These are phyloP conservation scores for Athalia cordata DNA, from an alignment of 2,888 invertebrate genomes.

Conservation along the genomic window DNA sequence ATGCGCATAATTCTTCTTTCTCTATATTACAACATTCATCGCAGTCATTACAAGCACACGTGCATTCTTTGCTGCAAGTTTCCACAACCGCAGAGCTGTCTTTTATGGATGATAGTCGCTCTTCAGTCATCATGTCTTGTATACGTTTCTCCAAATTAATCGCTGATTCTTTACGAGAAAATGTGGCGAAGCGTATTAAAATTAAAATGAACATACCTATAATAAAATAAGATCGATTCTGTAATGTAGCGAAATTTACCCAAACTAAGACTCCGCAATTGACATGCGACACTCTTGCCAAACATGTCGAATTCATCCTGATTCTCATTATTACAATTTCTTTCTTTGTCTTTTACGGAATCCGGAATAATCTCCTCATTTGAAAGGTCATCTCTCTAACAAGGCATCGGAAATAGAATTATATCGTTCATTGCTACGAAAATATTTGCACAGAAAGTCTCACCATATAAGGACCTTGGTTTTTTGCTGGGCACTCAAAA, in stretches of 20 bases:
- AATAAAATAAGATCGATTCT: background rate
- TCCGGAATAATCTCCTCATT: background rate
- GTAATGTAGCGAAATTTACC: background rate
- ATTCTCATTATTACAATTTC: background rate
- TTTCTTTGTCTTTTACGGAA: constrained; percentile 3
- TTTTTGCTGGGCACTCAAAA: constrained; percentile 5
- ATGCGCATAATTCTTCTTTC: constrained; percentile 39
- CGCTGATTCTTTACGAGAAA: constrained; percentile 21
- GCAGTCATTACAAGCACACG: constrained; percentile 33
- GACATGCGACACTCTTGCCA: constrained; percentile 36
- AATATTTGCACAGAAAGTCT: background rate
- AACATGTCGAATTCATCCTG: constrained; percentile 41
- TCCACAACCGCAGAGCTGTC: background rate
- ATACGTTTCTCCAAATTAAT: constrained; percentile 45
- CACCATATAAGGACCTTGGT: constrained; percentile 30
- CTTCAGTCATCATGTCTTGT: constrained; percentile 45
- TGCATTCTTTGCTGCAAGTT: constrained; percentile 19
- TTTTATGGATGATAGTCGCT: constrained; percentile 33
- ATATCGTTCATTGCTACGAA: background rate
- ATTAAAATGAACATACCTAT: background rate
- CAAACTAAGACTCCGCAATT: constrained; percentile 36
- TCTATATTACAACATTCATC: constrained; percentile 18
- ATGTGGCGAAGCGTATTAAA: background rate
- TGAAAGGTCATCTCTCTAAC: constrained; percentile 10
- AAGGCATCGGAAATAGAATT: background rate